Evolutionary conservation across 2,113 vertebrate genomes (phyloP), one percentile per base, ranked within the genome.

Genomic region (Anguilla japonica): DNA sequence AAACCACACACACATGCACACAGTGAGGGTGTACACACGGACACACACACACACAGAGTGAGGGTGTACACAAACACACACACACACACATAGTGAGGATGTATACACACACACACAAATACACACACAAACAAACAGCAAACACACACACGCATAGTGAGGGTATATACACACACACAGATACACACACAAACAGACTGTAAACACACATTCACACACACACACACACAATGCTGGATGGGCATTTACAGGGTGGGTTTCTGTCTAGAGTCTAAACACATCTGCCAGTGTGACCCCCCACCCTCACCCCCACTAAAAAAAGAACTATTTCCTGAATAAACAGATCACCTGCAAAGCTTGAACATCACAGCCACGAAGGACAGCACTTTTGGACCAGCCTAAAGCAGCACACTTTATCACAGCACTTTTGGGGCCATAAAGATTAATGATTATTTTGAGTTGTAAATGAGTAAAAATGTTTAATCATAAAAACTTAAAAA

Each of bases 381-480:
- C 60, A 67, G 60, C 50, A 53, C 8, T 13, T 53, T 53, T 3
- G 60, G 57, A 60, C 13, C 14, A 15, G 14, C 26, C 63, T n/a
- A 26, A 7, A 71, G 16, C 26, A 84, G 46, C 15, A 71, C 15
- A 34, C 16, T 7, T 34, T 29, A 34, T 34, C 39, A 34, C 8
- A 50, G 16, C 46, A 53, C 6, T 29, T 46, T 34, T 79, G 75
- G 16, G 22, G n/a, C 20, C 71, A 79, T 85, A 85, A 57, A 85
- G 46, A 79, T 79, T 79, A 56, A 79, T 56, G 43, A 56, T 85
- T 85, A 85, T 39, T 75, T 29, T 75, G 11, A 34, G 71, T 34
- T 29, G 34, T 34, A 34, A 20, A 67, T 13, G n/a, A 75, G 26
- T 34, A 34, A 22, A 43, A 81, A 2, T 14, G 34, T 14, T 41